Base-by-base conservation (phyloP, 2,797 vertebrate genomes). In the Merluccius polli region DNA sequence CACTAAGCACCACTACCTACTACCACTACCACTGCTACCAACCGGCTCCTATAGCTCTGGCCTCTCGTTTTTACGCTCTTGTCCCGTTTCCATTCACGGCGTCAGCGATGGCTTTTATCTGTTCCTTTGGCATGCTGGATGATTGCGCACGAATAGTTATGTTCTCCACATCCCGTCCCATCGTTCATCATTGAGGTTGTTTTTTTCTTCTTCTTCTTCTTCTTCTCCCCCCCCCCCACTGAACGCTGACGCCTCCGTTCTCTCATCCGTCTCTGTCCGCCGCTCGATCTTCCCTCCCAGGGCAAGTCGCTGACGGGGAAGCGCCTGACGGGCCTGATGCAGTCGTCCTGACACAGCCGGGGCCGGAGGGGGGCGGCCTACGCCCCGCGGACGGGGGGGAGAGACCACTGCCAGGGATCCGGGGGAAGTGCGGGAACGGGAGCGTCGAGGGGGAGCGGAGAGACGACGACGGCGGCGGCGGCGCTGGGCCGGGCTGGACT, bases 281-380 rank as follows among this genome's bases (percentile, higher is more conserved):
- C 44, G 16, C 52, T 59, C 44, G 6, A 5, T 21, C 44, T 21
- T 15, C 48, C n/a, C 48, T 8, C 93, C 44, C 85, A 98, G 97
- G 97, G 97, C 83, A 98, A 98, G 90, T 98, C 97, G 2, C 90
- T 98, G 94, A 93, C 96, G 0, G 96, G 96, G 88, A 98, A 97
- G 92, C 96, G 97, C 71, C 95, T 98, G 92, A 96, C 97, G 1
- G 96, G 97, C 88, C 94, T 98, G 93, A 98, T 97, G 96, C 97
- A 98, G 92, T 98, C 97, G n/a, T 98, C 96, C 94, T 98, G 97
- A 98, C 91, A 73, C 82, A 75, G 83, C 85, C 2, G 48, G 91
- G 79, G 81, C 79, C 75, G 83, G 86, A 85, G 78, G 75, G 74
- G 76, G 74, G 68, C 73, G 72, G 77, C 73, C 80, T 18, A 75